Evolutionary conservation across 2,797 vertebrate genomes (phyloP), one percentile per base, ranked within the genome.

Genomic region (Chromobotia macracanthus): DNA sequence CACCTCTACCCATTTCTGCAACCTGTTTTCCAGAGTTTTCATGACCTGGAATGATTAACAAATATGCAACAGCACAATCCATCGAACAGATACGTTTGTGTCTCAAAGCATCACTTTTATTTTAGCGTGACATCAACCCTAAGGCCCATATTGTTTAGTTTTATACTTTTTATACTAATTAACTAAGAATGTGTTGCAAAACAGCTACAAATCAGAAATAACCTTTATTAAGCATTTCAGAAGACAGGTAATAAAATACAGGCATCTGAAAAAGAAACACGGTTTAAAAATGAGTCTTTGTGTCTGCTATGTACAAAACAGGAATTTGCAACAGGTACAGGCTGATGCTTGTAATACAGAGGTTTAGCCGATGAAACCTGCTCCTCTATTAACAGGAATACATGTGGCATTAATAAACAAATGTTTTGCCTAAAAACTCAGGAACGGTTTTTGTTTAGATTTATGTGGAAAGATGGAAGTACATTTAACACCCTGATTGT

Each of bases 181-280:
- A 16, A 28, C 13, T 12, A 60, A 28, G 13, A 58, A 58, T 58
- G 7, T 9, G 38, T 41, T 12, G 21, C 3, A 11, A 56, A 25
- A 4, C 46, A 25, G 11, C 2, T 25, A 15, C 56, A 28, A 15
- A 23, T 13, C 5, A 12, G 21, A 58, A 68, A 50, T 0, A 44
- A 55, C 51, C 28, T 79, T 78, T 79, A 82, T 63, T 82, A 65
- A 46, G 63, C 3, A 69, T 63, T 56, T 46, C 19, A 77, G 41
- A 78, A 5, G 9, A 63, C 66, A 51, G 28, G 41, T 10, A 19
- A 13, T 69, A 61, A 58, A 77, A 60, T 28, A 28, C 58, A 60
- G 5, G 56, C 13, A 28, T 6, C 46, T n/a, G n/a, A 68, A 41
- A 50, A 25, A 19, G 10, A n/a, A 55, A 55, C n/a, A 25, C 0